phyloP scores from a whole-genome alignment of 2,113 vertebrate species.

The Percopsis transmontana region DNA sequence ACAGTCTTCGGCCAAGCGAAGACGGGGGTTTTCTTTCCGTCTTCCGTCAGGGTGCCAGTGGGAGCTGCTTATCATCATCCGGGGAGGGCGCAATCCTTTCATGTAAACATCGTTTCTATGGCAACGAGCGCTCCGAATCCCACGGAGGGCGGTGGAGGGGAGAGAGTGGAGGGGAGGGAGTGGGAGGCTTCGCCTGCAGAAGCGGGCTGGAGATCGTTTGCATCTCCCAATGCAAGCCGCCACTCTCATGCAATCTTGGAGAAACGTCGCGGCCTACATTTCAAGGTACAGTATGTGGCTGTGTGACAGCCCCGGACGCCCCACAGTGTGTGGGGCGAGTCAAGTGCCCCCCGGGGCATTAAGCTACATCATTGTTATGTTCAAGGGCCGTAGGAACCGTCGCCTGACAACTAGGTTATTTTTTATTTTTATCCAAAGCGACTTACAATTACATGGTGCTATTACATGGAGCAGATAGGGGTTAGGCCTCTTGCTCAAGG shows the following conservation, averaged over 20 bases:
- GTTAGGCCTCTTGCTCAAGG: too few relatives aligned
- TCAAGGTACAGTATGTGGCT: too few relatives aligned
- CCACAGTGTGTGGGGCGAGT: too few relatives aligned
- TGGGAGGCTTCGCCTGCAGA: not conserved
- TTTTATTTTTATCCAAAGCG: too few relatives aligned
- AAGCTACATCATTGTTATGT: slow-evolving; percentile 5
- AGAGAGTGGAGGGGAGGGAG: not conserved
- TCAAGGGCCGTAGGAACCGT: slow-evolving; percentile 25
- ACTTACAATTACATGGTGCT: too few relatives aligned
- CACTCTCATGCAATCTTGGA: too few relatives aligned
- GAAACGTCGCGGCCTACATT: too few relatives aligned
- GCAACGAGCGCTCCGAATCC: slow-evolving; percentile 47
- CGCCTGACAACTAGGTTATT: too few relatives aligned
- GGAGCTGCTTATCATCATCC: slow-evolving; percentile 19
- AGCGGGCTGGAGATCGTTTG: not conserved
- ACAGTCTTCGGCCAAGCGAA: too few relatives aligned
- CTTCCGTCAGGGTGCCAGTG: slow-evolving; percentile 28
- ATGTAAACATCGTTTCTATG: slow-evolving; percentile 64
- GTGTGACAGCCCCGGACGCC: too few relatives aligned
- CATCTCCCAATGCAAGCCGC: not conserved
- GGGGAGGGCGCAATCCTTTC: slow-evolving; percentile 34
- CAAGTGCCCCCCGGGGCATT: slow-evolving; percentile 3
- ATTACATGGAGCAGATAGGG: too few relatives aligned
- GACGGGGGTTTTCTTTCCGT: slow-evolving; percentile 12
- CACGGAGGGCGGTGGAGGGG: not conserved